These are phyloP conservation scores for Holothuria leucospilota DNA, from an alignment of 53 echinoderm and acorn worm genomes.

Conservation along the genomic window DNA sequence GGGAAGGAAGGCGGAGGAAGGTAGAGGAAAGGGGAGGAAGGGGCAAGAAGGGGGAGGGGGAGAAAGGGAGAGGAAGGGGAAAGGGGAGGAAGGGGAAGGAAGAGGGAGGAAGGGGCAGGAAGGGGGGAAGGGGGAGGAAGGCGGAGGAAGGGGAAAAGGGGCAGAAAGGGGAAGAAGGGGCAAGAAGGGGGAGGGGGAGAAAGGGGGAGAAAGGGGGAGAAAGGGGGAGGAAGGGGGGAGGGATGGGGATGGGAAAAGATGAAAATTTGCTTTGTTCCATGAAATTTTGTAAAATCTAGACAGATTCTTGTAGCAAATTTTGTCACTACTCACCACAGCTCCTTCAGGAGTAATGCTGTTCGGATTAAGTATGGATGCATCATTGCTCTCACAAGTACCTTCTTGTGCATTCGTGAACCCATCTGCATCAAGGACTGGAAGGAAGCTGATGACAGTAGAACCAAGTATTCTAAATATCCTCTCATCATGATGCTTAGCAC, in stretches of 20 bases:
- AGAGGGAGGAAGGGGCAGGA: not conserved
- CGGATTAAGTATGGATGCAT: conserved; percentile 63
- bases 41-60: too few species aligned
- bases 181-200: too few species aligned
- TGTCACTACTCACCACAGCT: conserved; percentile 46
- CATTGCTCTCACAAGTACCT: conserved; percentile 66
- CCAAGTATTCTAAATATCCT: conserved; percentile 69
- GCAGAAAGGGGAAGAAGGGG: too few species aligned
- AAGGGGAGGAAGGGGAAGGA: not conserved
- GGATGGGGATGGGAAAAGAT: not conserved
- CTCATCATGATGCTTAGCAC: conserved; percentile 69
- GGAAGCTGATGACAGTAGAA: conserved; percentile 61
- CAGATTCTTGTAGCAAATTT: too few species aligned
- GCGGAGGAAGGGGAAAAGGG: not conserved
- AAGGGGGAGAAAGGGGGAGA: not conserved
- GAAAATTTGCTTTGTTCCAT: not conserved
- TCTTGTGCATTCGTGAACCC: conserved; percentile 67
- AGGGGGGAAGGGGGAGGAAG: too few species aligned
- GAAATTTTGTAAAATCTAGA: not conserved
- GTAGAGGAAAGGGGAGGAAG: too few species aligned
- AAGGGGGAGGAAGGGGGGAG: not conserved
- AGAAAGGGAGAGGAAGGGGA: not conserved
- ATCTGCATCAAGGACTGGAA: conserved; percentile 83
- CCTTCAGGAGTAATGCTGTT: conserved; percentile 66
- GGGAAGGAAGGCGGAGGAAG: too few species aligned